Base-by-base conservation (phyloP, 2,888 invertebrate species). In the Dasypolia templi region DNA sequence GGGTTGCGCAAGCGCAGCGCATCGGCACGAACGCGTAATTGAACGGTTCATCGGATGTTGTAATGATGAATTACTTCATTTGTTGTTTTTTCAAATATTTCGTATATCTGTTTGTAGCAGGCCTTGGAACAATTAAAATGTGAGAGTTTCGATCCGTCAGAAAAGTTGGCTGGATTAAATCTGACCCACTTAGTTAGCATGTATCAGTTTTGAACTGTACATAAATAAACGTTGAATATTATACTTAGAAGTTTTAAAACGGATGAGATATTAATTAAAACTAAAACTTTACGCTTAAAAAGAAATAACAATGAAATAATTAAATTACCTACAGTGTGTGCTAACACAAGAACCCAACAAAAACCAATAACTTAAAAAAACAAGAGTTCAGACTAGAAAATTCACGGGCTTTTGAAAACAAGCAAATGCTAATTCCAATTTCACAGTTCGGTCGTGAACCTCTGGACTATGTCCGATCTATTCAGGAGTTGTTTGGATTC, bases 391-490 rank as follows among this genome's bases (percentile, higher is more conserved):
- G 26, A 51, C 35, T 29, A 64, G 29, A 72, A 68, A 78, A 73
- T 66, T 61, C 76, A 77, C 53, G 46, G 66, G 49, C 26, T 67
- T 69, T 79, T 82, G 58, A 69, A 82, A 76, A 86, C 87, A 86
- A 84, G 81, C 76, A 81, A 83, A 84, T 79, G 81, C 75, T 82
- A 88, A 89, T 84, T 74, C 14, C 0, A 83, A 87, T 90, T 89
- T 89, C 88, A 88, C 88, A 87, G 79, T 71, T 69, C 82, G 88
- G 87, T 82, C 87, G 81, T 87, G 84, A 77, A 79, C 87, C 82
- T 80, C 86, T 87, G 88, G 89, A 88, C 87, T 74, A 63, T 51
- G 72, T 67, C 42, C 63, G 59, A 69, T 75, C 81, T 81, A 70
- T 85, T 84, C 76, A 82, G 84, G 82, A 87, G 79, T 80, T 61